These are phyloP conservation scores for Caranx ignobilis DNA, from an alignment of 2,113 vertebrate genomes.

Conservation along the genomic window DNA sequence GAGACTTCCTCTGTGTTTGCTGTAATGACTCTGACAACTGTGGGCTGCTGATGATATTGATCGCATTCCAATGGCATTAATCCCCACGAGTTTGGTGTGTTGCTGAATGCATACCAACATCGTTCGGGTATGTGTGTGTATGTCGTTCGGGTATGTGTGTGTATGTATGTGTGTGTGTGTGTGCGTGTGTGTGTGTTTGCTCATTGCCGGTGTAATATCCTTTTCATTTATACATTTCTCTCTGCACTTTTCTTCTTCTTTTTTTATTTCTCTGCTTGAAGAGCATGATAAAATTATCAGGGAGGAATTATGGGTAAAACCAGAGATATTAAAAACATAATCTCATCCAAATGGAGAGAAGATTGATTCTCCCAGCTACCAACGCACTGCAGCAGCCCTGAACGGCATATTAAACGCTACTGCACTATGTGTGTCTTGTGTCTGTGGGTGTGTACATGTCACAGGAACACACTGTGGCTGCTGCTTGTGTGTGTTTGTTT, in stretches of 20 bases:
- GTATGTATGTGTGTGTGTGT: neutral
- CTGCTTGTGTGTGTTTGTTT: neutral
- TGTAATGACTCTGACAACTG: conserved; percentile 21
- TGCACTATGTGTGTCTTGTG: conserved; percentile 12
- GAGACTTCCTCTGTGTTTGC: neutral
- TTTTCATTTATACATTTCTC: conserved; percentile 40
- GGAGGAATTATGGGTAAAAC: conserved; percentile 77
- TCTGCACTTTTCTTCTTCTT: neutral
- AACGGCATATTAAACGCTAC: conserved; percentile 62
- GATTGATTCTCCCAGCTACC: conserved; percentile 71
- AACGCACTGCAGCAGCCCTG: conserved; percentile 31
- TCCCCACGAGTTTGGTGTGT: neutral
- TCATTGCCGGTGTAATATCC: conserved; percentile 16
- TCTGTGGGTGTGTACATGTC: neutral
- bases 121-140: neutral
- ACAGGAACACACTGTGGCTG: neutral
- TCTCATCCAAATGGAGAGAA: conserved; percentile 75
- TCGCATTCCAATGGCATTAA: conserved; percentile 32
- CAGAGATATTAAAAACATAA: conserved; percentile 84
- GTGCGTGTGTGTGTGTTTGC: neutral
- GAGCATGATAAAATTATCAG: conserved; percentile 70
- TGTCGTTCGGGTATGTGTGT: neutral
- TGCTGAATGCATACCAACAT: conserved; percentile 14
- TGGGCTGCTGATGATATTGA: neutral
- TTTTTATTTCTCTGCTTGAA: conserved; percentile 51